A percentile compares a stretch with the other conserved stretches of the same genome.
phyloP scores from a whole-genome alignment of 2,888 invertebrate species.

The Oegoconia quadripuncta region DNA sequence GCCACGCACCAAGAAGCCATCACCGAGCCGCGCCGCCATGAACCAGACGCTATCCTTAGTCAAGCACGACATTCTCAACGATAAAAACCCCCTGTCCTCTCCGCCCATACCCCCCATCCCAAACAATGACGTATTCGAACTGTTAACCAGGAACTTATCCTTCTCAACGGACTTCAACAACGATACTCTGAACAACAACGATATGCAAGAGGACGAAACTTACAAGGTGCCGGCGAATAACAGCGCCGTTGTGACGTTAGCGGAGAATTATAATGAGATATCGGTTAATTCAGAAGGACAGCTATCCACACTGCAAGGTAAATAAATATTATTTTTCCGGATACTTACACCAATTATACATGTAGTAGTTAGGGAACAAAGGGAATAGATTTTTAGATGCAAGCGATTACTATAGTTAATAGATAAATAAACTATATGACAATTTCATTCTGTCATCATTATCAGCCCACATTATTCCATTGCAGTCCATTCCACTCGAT shows the following conservation, averaged over 20 bases:
- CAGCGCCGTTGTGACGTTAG: conserved; percentile 49
- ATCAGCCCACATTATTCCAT: too few species aligned
- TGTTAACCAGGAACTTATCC: conserved; percentile 67
- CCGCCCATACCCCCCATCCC: conserved; percentile 32
- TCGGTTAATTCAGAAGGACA: conserved; percentile 69
- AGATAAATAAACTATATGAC: too few species aligned
- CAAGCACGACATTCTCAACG: conserved; percentile 63
- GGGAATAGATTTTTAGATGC: too few species aligned
- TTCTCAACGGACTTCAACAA: conserved; percentile 73
- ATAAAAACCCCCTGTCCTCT: conserved; percentile 39
- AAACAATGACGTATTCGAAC: conserved; percentile 65
- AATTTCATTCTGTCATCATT: too few species aligned
- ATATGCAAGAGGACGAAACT: conserved; percentile 55
- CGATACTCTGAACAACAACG: conserved; percentile 73
- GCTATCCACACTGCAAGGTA: conserved; percentile 70
- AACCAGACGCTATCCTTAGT: conserved; percentile 66
- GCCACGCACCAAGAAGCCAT: conserved; percentile 77
- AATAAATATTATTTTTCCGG: conserved; percentile 8
- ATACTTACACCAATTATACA: too few species aligned
- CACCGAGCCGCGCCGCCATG: conserved; percentile 60
- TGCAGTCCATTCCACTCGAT: too few species aligned
- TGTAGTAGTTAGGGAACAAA: too few species aligned
- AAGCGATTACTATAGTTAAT: too few species aligned
- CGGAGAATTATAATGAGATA: conserved; percentile 74
- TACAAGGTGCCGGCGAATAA: conserved; percentile 72